phyloP scores from a whole-genome alignment of 2,797 vertebrate species.

The Anisognathus igniventris region DNA sequence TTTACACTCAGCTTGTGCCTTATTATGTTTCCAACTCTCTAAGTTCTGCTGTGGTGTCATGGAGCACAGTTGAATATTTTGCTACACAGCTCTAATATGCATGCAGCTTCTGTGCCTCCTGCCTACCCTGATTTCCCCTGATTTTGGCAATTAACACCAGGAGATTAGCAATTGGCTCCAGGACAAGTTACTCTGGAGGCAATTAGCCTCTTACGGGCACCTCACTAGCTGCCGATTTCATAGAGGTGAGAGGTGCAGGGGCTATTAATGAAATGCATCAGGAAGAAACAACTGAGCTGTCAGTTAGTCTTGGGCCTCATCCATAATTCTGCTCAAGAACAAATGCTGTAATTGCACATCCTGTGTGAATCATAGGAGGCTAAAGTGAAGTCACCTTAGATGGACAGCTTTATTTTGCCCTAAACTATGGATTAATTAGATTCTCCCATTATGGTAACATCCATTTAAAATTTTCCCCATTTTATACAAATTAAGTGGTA shows the following conservation, averaged over 20 bases:
- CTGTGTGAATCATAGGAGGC: background rate
- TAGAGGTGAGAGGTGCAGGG: conserved; percentile 38
- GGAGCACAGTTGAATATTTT: background rate
- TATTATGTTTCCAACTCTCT: background rate
- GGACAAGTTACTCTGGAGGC: conserved; percentile 39
- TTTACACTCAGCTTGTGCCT: background rate
- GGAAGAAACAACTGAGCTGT: conserved; percentile 45
- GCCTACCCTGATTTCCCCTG: conserved; percentile 15
- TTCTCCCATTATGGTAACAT: background rate
- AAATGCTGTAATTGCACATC: conserved; percentile 7
- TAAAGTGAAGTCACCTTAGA: background rate
- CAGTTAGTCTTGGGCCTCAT: conserved; percentile 27
- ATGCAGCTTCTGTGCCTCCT: background rate
- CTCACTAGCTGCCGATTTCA: conserved; percentile 25
- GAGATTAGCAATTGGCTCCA: conserved; percentile 54
- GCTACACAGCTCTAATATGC: background rate
- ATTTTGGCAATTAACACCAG: conserved; percentile 55
- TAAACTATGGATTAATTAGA: background rate
- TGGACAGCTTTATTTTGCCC: background rate
- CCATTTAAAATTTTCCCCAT: background rate
- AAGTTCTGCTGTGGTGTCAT: background rate
- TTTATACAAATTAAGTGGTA: background rate
- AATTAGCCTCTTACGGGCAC: conserved; percentile 50
- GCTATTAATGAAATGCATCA: conserved; percentile 49
- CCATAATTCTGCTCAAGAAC: conserved; percentile 23